Evolutionary conservation across 1,140 invertebrate genomes (phyloP).

Genomic region (Zaprionus tsacasi): DNA sequence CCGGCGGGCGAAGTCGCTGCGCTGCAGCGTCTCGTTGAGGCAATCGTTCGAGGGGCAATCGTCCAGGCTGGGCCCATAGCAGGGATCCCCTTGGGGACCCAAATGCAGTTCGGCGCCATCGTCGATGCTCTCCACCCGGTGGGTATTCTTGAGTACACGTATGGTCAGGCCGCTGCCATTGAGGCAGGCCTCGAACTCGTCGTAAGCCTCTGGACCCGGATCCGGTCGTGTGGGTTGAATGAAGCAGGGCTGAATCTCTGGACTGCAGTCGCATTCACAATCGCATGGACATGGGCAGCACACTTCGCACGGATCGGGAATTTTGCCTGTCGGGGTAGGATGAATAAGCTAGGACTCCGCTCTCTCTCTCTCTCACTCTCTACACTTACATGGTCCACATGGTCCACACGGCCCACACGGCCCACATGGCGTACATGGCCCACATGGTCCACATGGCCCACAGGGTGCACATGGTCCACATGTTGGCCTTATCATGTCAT

Average conservation of each 20-base stretch:
- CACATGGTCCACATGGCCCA: too few species aligned
- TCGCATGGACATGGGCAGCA: conserved; percentile 61
- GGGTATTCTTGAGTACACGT: conserved; percentile 79
- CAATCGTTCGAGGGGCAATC: conserved; percentile 40
- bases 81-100: conserved; percentile 51
- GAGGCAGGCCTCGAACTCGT: conserved; percentile 80
- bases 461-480: neutral
- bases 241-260: conserved; percentile 70
- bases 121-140: conserved; percentile 69
- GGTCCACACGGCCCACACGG: too few species aligned
- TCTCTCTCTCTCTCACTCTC: too few species aligned
- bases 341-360: too few species aligned
- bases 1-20: conserved; percentile 70
- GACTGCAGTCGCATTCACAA: conserved; percentile 72
- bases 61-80: conserved; percentile 27
- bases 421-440: too few species aligned
- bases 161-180: conserved; percentile 81
- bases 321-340: neutral
- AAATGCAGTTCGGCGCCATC: conserved; percentile 53
- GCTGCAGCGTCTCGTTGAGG: conserved; percentile 66
- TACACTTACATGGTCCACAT: conserved; percentile 28
- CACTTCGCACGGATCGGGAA: conserved; percentile 25
- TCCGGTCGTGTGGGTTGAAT: conserved; percentile 62
- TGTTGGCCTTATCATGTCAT: conserved; percentile 50
- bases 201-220: conserved; percentile 77